phyloP scores from a whole-genome alignment of 2,888 invertebrate genomes.

The Thysanoteuthis rhombus region DNA sequence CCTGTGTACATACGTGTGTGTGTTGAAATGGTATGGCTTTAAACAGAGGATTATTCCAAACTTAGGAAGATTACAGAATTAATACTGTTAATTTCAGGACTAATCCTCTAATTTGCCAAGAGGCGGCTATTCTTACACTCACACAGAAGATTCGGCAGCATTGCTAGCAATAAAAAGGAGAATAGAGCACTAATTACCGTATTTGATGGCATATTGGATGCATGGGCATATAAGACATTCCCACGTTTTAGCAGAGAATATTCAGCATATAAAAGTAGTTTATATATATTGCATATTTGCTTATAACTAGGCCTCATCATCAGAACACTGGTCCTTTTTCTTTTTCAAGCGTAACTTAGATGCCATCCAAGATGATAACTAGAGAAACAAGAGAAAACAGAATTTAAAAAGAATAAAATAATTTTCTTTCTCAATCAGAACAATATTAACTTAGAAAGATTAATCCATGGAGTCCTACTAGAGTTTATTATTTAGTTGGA shows the following conservation, averaged over 20 bases:
- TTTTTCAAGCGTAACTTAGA: no score
- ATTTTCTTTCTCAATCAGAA: no score
- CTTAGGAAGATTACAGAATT: conserved; percentile 27
- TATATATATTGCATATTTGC: no score
- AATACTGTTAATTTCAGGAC: conserved; percentile 24
- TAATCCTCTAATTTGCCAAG: conserved; percentile 25
- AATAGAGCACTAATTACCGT: neutral
- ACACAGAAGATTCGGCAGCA: neutral
- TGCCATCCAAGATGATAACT: no score
- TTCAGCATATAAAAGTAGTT: neutral
- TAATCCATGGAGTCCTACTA: no score
- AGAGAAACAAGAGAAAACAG: no score
- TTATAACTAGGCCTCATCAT: no score
- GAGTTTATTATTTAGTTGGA: no score
- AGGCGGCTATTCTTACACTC: conserved; percentile 14
- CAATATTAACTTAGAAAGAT: no score
- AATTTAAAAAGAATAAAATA: no score
- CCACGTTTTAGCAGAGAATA: neutral
- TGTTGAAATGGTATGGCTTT: conserved; percentile 26
- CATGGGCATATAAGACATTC: neutral
- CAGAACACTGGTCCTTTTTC: no score
- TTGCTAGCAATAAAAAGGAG: neutral
- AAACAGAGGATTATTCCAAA: conserved; percentile 27
- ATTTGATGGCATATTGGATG: neutral
- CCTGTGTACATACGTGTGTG: no score